Conservation (phyloP, 2,888 invertebrate genomes). For the Amphipyra tragopoginis region DNA sequence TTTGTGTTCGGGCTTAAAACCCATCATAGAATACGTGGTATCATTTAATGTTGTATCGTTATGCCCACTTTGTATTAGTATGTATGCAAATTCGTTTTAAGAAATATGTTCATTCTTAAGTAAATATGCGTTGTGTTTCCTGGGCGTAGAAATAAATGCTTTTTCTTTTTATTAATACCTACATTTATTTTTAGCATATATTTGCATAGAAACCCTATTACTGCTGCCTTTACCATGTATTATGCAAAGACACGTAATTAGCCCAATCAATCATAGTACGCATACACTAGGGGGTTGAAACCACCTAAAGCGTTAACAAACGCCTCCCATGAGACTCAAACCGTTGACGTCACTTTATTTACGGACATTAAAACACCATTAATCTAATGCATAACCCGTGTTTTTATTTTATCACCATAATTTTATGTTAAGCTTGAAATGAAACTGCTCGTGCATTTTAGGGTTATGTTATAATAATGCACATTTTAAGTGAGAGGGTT, state of each 20-base stretch:
- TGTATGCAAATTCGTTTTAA: too few relatives aligned
- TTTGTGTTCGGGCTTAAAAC: too few relatives aligned
- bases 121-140: too few relatives aligned
- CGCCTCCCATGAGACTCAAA: constrained; percentile 43
- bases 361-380: constrained; percentile 74
- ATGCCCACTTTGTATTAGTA: too few relatives aligned
- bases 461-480: constrained; percentile 47
- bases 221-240: neutral
- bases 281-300: constrained; percentile 27
- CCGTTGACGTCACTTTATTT: constrained; percentile 49
- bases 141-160: too few relatives aligned
- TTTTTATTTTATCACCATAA: constrained; percentile 67
- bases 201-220: neutral
- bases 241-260: constrained; percentile 26
- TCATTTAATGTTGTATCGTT: too few relatives aligned
- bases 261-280: constrained; percentile 50
- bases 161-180: too few relatives aligned
- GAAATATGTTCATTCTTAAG: too few relatives aligned
- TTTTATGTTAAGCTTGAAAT: constrained; percentile 61
- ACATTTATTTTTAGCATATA: too few relatives aligned
- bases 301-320: constrained; percentile 43
- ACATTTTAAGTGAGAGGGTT: constrained; percentile 5
- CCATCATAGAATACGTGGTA: too few relatives aligned
- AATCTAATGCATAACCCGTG: constrained; percentile 77
- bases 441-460: constrained; percentile 40